Percentiles rank a stretch among this genome's conserved stretches.
Evolutionary conservation across 2,113 vertebrate genomes (phyloP).

Genomic region (Haemorhous mexicanus): DNA sequence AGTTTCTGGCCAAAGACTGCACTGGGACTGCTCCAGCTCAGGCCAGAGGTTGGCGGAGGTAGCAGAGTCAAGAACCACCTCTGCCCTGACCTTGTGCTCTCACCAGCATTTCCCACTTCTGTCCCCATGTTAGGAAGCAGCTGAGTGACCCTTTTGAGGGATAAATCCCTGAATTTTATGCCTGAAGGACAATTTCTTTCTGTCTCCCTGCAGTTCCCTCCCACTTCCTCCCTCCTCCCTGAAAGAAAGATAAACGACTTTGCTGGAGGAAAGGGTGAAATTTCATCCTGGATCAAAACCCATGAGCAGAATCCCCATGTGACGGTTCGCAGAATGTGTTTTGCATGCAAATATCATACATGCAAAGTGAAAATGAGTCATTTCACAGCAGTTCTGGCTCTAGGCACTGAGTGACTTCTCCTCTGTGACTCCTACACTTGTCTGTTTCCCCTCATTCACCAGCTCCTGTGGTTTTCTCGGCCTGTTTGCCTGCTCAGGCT

Average conservation of each 20-base stretch:
- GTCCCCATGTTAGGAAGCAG: neutral
- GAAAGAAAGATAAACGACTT: constrained; percentile 60
- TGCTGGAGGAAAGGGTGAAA: constrained; percentile 67
- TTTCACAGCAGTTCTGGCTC: constrained; percentile 53
- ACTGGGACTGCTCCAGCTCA: rapidly evolving
- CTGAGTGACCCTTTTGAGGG: neutral
- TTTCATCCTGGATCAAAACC: constrained; percentile 59
- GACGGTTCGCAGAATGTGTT: neutral
- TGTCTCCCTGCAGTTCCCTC: neutral
- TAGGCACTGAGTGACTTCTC: constrained; percentile 53
- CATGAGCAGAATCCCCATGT: constrained; percentile 39
- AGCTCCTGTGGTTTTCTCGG: constrained; percentile 13
- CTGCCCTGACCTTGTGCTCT: neutral
- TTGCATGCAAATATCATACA: constrained; percentile 57
- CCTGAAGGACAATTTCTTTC: constrained; percentile 14
- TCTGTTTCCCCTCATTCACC: constrained; percentile 33
- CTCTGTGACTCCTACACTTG: constrained; percentile 53
- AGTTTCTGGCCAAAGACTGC: neutral
- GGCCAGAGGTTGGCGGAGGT: neutral
- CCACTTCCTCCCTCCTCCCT: constrained; percentile 53
- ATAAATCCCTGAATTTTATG: constrained; percentile 30
- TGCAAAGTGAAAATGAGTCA: constrained; percentile 62
- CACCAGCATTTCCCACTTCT: neutral
- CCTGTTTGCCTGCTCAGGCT: neutral
- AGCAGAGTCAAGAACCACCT: neutral